Evolutionary conservation across 2,113 vertebrate species (phyloP).

Genomic region (Meles meles): DNA sequence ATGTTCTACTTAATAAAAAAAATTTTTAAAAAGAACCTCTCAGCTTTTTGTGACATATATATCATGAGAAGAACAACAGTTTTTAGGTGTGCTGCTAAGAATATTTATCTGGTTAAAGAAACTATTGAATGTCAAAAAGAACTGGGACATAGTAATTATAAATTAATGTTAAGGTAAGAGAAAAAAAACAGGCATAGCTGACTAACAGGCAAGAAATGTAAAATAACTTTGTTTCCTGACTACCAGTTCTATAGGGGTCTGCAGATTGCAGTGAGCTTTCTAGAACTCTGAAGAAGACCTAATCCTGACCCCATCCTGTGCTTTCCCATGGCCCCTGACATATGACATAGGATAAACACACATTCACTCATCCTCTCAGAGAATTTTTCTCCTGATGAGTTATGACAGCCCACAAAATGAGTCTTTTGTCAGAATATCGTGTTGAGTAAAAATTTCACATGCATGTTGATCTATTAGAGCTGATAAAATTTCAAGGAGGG

Average conservation of each 20-base stretch:
- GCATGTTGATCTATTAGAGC: background rate
- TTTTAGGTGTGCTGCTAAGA: background rate
- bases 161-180: background rate
- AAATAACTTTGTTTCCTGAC: background rate
- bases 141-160: background rate
- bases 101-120: background rate
- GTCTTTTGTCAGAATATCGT: background rate
- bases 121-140: background rate
- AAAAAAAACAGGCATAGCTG: background rate
- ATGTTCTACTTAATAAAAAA: background rate
- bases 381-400: background rate
- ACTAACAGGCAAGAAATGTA: background rate
- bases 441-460: background rate
- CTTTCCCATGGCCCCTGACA: background rate
- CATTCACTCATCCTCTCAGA: background rate
- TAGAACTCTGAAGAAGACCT: background rate
- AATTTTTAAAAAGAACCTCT: background rate
- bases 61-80: background rate
- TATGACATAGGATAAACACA: background rate
- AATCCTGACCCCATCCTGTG: background rate
- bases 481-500: background rate
- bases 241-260: background rate
- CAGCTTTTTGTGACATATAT: background rate
- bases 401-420: background rate
- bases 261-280: background rate